Base-by-base conservation (phyloP, 2,113 vertebrate species). In the Marmota flaviventris region DNA sequence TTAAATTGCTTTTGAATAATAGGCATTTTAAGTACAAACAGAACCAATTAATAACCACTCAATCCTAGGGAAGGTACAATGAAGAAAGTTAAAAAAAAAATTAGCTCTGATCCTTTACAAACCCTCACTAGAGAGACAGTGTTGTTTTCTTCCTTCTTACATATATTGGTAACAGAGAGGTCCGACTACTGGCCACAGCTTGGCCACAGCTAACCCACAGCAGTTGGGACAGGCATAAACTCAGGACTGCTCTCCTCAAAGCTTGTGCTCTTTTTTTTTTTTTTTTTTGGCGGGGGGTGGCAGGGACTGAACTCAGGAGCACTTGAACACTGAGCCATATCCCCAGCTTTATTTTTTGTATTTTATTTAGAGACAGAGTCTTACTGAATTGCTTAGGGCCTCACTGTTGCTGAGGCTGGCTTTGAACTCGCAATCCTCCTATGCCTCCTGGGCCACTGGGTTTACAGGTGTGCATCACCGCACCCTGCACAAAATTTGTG, bases 1-100 rank as follows among this genome's bases (percentile, higher is more conserved):
- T 89, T 51, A 82, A 82, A 53, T 45, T 91, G 42, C 5, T 89
- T 84, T 45, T 56, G 4, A 37, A 75, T 63, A 75, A 61, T 8
- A 94, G 58, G n/a, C 8, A 84, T 84, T 94, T 87, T 58, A 63
- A 67, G 69, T 53, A 61, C 16, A 92, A 96, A 75, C 0, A 85
- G 4, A 86, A 76, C 37, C n/a, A 83, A 24, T 42, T 56, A 89
- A 39, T 48, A 69, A 77, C 20, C n/a, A 4, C 39, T 42, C 20
- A 65, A 22, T 53, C 32, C 69, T 58, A 24, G 77, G 18, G 58
- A 89, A 96, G 24, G 27, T 22, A 37, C 5, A 17, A 48, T 37
- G 27, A 3, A 51, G 51, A 67, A 93, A 61, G 20, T 37, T 45
- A 77, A 25, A 29, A 75, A 39, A 7, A 25, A 78, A 73, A 29